Base-by-base conservation (phyloP, 1,140 invertebrate species). In the Saxidomus purpurata region DNA sequence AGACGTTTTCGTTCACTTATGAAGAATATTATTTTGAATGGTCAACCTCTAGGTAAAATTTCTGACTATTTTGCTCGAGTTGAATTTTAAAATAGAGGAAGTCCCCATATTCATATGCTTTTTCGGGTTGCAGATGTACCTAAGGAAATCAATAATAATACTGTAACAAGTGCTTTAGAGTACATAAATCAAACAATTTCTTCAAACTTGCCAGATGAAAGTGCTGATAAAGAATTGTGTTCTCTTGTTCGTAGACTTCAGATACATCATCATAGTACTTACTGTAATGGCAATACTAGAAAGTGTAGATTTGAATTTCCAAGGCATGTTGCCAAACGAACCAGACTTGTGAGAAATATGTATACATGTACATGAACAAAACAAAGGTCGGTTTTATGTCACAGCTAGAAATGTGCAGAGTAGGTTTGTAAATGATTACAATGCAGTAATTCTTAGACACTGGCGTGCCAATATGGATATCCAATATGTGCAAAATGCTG, bases 391-490 rank as follows among this genome's bases (percentile, higher is more conserved):
- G 19, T 91, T 91, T 80, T 91, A 90, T 79, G 28, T 71, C 1
- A 63, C 8, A 28, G 59, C 19, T 3, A 28, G 9, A 25, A 43
- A 43, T 43, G 15, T 4, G 90, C 87, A 67, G 19, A 67, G 52
- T 67, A 55, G 31, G 4, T 86, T 83, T 43, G 86, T 92, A 17
- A 91, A 92, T 89, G 67, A 61, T 40, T 91, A 89, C 31, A 92
- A 91, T 89, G 47, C 88, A 38, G 76, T 40, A 17, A 79, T 90
- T 43, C 52, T 92, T 2, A 31, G 77, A 52, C 52, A 90, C 28
- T 92, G 89, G 88, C 11, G 85, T 52, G 92, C 90, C 61, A 92
- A 92, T 84, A 91, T 91, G 89, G 92, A 92, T 77, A 81, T 91
- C 22, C 90, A 91, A 40, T 61, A 89, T 19, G 83, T 91, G 13